Evolutionary conservation across 2,888 invertebrate species (phyloP), one percentile per base, ranked within the genome.

Genomic region (Leptura quadrifasciata): DNA sequence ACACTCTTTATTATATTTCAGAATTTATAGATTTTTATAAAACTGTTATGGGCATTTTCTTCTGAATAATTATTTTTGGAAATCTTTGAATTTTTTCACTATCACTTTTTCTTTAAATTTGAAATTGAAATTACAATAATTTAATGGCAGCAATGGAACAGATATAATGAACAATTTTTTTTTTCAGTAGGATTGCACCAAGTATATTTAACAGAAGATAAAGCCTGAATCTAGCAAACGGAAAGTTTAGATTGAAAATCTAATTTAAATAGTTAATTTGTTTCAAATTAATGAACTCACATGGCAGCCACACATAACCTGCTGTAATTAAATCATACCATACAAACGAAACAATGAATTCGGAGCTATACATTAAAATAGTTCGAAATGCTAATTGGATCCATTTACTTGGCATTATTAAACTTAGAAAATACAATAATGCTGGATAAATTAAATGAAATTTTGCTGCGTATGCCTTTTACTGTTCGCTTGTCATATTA

Each of bases 371-470:
- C 61, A 18, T 35, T 31, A 61, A 61, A 31, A 61, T 61, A 35
- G 27, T 31, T 31, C 35, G n/a, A 18, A 61, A 18, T 60, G 27
- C 61, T 61, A 61, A 61, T 61, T 61, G 61, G 18, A 60, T 31
- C 61, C 35, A 61, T 31, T 35, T 35, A 31, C 35, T 35, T 35
- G 27, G 31, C 35, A 10, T 61, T 24, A 61, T 31, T 60, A 35
- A 31, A 61, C 10, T 60, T n/a, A 31, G 27, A 17, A 24, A 24
- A 24, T 24, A 61, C 24, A 35, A 31, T 61, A 27, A 17, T 10
- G 31, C n/a, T 31, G 61, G 10, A 18, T 61, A 35, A 35, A 61
- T 61, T 27, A 18, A 61, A 61, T 35, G 61, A 61, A 61, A 61
- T 61, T 31, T n/a, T 18, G 35, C 35, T 35, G 35, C 18, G 9